A percentile compares a stretch with the other conserved stretches of the same genome.
Conservation (phyloP, 2,113 vertebrate species). For the Rafetus swinhoei region DNA sequence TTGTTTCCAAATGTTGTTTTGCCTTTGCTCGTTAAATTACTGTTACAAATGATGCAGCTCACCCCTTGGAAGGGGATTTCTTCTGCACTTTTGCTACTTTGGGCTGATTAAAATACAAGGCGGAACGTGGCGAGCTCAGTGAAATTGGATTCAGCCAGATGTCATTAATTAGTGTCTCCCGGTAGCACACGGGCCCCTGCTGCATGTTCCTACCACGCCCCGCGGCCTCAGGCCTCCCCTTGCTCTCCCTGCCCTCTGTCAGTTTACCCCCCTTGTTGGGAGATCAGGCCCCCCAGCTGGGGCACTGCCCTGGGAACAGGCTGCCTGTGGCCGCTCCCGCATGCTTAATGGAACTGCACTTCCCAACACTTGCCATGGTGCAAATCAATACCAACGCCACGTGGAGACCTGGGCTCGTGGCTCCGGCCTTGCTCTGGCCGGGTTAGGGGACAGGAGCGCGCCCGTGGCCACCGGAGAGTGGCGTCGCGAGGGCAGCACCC, state of each 20-base stretch:
- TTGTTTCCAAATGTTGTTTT: not conserved
- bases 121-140: not conserved
- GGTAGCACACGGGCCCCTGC: accelerated
- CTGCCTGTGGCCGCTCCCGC: not conserved
- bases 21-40: not conserved
- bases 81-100: not conserved
- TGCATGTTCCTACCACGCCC: not conserved
- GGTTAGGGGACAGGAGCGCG: too few species aligned
- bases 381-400: not conserved
- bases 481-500: too few species aligned
- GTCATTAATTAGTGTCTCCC: not conserved
- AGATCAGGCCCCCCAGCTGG: not conserved
- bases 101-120: not conserved
- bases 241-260: not conserved
- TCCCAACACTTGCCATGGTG: not conserved
- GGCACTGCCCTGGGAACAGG: not conserved
- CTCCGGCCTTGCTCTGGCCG: too few species aligned
- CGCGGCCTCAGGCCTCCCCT: not conserved
- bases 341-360: conserved; percentile 6
- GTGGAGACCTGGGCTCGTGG: not conserved
- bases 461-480: too few species aligned
- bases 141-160: not conserved
- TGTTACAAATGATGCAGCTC: not conserved
- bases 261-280: not conserved
- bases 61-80: not conserved